Evolutionary conservation across 2,113 vertebrate species (phyloP).

Genomic region (Puffinus mauretanicus): DNA sequence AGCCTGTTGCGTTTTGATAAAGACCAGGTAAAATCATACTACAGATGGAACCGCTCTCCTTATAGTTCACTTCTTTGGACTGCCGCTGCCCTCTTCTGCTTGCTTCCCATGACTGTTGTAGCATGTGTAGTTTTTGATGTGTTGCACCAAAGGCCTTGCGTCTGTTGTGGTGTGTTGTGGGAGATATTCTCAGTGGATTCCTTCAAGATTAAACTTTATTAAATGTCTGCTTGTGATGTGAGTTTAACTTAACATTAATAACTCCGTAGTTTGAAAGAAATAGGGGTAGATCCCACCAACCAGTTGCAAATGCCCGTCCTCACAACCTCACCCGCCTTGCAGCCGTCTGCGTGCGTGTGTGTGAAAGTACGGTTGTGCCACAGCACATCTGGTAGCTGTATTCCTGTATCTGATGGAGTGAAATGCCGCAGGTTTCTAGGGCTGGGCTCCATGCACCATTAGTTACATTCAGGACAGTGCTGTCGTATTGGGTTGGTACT

Average conservation of each 20-base stretch:
- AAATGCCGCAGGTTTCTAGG: neutral
- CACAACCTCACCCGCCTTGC: neutral
- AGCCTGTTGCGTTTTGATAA: neutral
- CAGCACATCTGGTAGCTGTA: neutral
- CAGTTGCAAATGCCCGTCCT: neutral
- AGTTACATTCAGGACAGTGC: neutral
- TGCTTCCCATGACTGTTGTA: neutral
- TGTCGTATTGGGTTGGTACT: neutral
- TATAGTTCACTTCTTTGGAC: neutral
- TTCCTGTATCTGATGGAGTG: neutral
- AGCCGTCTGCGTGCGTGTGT: neutral
- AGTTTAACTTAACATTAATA: neutral
- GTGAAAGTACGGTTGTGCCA: neutral
- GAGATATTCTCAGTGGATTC: neutral
- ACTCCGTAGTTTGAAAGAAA: neutral
- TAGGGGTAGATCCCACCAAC: neutral
- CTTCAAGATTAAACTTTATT: neutral
- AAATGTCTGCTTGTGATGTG: neutral
- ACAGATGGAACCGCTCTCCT: rapidly evolving
- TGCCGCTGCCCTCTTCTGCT: conserved; percentile 49
- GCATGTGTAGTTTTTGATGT: rapidly evolving
- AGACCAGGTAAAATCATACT: neutral
- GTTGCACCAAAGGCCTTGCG: neutral
- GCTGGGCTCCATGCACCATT: neutral
- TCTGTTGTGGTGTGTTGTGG: neutral